Percentiles rank a stretch among this genome's conserved stretches.
Evolutionary conservation across 2,113 vertebrate genomes (phyloP).

Genomic region (Petromus typicus): DNA sequence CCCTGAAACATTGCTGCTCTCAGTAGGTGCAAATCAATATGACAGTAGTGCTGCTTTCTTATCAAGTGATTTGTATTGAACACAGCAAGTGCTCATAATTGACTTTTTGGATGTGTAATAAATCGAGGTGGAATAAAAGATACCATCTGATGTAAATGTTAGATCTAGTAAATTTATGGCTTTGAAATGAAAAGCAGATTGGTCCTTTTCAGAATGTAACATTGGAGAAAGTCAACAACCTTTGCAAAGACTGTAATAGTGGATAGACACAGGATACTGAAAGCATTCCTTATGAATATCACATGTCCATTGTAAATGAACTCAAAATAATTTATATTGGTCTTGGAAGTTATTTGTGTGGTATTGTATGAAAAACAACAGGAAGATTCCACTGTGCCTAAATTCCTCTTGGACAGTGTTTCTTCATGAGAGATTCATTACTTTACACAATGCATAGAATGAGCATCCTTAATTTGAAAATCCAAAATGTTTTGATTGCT

Average conservation of each 20-base stretch:
- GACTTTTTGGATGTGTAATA: not conserved
- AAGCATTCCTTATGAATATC: not conserved
- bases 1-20: not conserved
- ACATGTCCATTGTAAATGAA: not conserved
- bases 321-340: not conserved
- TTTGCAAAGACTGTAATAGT: not conserved
- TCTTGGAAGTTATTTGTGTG: not conserved
- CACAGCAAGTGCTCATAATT: not conserved
- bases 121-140: constrained; percentile 18
- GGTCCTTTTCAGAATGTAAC: not conserved
- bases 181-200: not conserved
- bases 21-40: not conserved
- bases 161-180: not conserved
- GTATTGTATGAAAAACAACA: not conserved
- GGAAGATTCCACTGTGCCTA: not conserved
- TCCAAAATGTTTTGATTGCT: not conserved
- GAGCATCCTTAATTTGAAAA: not conserved
- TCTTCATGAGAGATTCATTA: not conserved
- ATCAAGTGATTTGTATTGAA: not conserved
- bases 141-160: not conserved
- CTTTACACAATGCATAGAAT: not conserved
- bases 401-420: not conserved
- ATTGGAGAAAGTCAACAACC: constrained; percentile 2
- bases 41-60: not conserved
- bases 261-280: not conserved